phyloP scores from a whole-genome alignment of 2,113 vertebrate species.

The Notothenia rossii region DNA sequence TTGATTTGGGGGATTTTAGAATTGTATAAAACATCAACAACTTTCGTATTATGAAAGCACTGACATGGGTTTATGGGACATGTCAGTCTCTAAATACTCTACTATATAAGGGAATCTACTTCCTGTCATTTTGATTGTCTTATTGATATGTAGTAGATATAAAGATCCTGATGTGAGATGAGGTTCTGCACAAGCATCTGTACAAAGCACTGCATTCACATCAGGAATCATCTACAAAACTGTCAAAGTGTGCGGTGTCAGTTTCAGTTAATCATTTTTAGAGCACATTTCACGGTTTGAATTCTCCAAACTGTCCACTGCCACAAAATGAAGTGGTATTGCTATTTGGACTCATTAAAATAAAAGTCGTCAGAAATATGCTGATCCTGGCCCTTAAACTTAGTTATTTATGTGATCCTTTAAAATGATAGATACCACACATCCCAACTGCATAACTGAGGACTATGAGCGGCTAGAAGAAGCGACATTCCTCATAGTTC shows the following conservation, averaged over 20 bases:
- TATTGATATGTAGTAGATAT: not conserved
- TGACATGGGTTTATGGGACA: not conserved
- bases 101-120: not conserved
- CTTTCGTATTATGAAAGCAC: not conserved
- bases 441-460: conserved; percentile 16
- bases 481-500: conserved; percentile 6
- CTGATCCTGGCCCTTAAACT: conserved; percentile 8
- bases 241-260: not conserved
- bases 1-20: not conserved
- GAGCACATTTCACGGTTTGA: conserved; percentile 5
- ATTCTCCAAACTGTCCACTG: conserved; percentile 5
- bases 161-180: not conserved
- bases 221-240: not conserved
- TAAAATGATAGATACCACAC: conserved; percentile 29
- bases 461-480: conserved; percentile 8
- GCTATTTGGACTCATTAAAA: conserved; percentile 10
- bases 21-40: too few relatives aligned
- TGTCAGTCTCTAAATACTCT: too few relatives aligned
- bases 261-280: conserved; percentile 19
- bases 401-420: conserved; percentile 8
- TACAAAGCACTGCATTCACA: not conserved
- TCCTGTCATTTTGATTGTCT: not conserved
- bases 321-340: not conserved
- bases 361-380: conserved; percentile 7
- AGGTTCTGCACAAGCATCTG: not conserved